Evolutionary conservation across 2,888 invertebrate genomes (phyloP).

Genomic region (Syrphus vitripennis): DNA sequence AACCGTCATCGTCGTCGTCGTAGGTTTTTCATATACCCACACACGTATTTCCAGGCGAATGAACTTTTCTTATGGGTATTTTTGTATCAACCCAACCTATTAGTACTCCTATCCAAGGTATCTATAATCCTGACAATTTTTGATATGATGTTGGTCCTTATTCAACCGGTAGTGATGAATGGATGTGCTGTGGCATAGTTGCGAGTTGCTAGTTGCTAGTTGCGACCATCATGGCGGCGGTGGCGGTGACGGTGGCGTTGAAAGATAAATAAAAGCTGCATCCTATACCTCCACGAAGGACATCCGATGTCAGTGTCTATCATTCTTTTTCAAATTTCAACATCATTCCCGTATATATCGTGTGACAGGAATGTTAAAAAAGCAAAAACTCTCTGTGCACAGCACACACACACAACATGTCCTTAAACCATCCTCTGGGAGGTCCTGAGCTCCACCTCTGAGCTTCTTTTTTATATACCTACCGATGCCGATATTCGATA

Average conservation of each 20-base stretch:
- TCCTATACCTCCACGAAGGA: conserved; percentile 31
- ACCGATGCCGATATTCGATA: background rate
- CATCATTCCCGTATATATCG: background rate
- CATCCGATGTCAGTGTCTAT: conserved; percentile 24
- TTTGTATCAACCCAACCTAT: background rate
- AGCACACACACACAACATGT: background rate
- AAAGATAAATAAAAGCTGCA: conserved; percentile 1
- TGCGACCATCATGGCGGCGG: background rate
- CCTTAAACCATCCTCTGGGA: background rate
- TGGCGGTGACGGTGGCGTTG: background rate
- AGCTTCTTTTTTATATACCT: too few relatives aligned
- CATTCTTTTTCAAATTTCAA: conserved; percentile 4
- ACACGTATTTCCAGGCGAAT: conserved; percentile 9
- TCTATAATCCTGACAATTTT: background rate
- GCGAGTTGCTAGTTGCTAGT: too few relatives aligned
- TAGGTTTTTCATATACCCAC: background rate
- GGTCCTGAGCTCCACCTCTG: background rate
- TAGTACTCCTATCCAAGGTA: too few relatives aligned
- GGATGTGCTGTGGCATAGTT: background rate
- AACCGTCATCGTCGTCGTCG: background rate
- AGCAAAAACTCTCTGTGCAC: conserved; percentile 15
- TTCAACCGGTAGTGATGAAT: background rate
- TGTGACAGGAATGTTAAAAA: conserved; percentile 30
- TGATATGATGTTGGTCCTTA: conserved; percentile 11
- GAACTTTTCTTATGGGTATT: conserved; percentile 18